phyloP scores from a whole-genome alignment of 2,888 invertebrate genomes.

The Proisotoma minuta region DNA sequence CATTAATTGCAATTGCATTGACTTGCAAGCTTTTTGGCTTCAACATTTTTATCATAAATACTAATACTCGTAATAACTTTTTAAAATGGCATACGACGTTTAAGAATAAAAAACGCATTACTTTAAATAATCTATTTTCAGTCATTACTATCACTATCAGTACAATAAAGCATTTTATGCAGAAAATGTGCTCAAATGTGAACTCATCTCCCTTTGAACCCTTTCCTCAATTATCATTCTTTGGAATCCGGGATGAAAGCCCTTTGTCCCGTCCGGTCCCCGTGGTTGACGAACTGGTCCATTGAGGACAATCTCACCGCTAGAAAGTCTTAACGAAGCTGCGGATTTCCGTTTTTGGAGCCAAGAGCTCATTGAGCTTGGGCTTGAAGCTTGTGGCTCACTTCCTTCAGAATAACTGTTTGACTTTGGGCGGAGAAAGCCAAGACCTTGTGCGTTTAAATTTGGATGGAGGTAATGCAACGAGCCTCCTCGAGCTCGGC shows the following conservation, averaged over 20 bases:
- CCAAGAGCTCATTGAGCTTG: slow-evolving; percentile 48
- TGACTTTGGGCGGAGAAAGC: slow-evolving; percentile 43
- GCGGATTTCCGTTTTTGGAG: slow-evolving; percentile 39
- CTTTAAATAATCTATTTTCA: too few relatives aligned
- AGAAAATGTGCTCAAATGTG: too few relatives aligned
- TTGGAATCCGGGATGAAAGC: slow-evolving; percentile 34
- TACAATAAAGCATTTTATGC: too few relatives aligned
- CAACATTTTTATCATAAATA: too few relatives aligned
- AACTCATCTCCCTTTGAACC: too few relatives aligned
- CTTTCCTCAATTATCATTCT: slow-evolving; percentile 3
- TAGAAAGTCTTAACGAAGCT: slow-evolving; percentile 38
- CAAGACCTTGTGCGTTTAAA: background rate
- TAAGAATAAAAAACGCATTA: too few relatives aligned
- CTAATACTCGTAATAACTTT: too few relatives aligned
- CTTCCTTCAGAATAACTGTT: slow-evolving; percentile 46
- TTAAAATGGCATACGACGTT: too few relatives aligned
- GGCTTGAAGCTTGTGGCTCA: slow-evolving; percentile 21
- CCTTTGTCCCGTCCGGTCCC: slow-evolving; percentile 33
- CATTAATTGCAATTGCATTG: too few relatives aligned
- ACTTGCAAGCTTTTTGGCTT: too few relatives aligned
- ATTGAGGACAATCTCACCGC: slow-evolving; percentile 32
- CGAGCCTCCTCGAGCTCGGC: slow-evolving; percentile 42
- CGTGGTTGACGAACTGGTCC: slow-evolving; percentile 2
- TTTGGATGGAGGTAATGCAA: slow-evolving; percentile 28
- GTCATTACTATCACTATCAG: too few relatives aligned